Conservation (phyloP, 2,797 vertebrate genomes). For the Mus spretus region DNA sequence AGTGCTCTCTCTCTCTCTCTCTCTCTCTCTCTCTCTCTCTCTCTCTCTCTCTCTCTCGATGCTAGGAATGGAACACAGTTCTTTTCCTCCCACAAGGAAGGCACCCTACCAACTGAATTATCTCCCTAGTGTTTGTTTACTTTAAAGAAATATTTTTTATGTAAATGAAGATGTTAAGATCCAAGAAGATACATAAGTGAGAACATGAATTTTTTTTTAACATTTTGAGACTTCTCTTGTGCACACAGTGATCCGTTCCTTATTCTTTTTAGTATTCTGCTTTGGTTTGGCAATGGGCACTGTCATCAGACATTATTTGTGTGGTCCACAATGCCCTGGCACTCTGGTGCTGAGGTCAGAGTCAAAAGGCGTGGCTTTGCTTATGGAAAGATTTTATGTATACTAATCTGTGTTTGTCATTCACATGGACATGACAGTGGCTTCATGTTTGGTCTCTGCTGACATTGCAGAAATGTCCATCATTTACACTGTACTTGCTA, state of each 20-base stretch:
- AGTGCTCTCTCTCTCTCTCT: background rate
- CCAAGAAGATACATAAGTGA: background rate
- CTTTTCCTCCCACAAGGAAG: background rate
- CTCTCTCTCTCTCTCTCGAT: background rate
- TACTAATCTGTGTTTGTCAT: background rate
- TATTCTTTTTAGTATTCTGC: background rate
- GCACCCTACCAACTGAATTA: background rate
- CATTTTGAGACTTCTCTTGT: background rate
- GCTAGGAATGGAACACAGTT: background rate
- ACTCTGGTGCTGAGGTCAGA: background rate
- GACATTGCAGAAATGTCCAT: background rate
- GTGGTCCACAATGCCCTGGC: background rate
- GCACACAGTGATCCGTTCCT: no score
- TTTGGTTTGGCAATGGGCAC: background rate
- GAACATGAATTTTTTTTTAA: background rate
- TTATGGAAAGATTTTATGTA: background rate
- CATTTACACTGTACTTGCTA: background rate
- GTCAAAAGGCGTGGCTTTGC: background rate
- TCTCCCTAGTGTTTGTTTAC: background rate
- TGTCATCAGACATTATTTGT: background rate
- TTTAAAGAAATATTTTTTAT: background rate
- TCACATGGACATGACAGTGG: background rate
- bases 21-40: no score
- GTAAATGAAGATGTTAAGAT: conserved; percentile 2
- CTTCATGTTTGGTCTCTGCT: background rate